These are phyloP conservation scores for Neofelis nebulosa DNA, from an alignment of 2,113 vertebrate species.

Conservation along the genomic window DNA sequence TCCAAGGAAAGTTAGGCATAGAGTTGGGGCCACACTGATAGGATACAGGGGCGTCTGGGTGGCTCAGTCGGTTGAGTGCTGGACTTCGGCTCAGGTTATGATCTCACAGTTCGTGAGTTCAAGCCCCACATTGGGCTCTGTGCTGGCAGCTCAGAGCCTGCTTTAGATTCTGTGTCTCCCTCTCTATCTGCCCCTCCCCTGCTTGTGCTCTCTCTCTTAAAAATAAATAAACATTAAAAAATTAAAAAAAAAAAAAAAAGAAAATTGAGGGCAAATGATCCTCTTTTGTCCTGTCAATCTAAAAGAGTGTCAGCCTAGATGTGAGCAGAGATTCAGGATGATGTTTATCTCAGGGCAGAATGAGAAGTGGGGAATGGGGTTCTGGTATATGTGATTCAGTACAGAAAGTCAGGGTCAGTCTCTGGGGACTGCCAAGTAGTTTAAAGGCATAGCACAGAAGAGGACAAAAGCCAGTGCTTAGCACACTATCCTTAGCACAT, in stretches of 20 bases:
- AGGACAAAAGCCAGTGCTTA: background rate
- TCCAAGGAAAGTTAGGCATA: background rate
- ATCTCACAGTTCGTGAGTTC: no score
- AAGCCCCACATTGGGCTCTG: no score
- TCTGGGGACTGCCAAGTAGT: background rate
- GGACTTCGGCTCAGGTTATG: no score
- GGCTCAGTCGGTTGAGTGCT: no score
- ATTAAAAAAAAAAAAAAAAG: background rate
- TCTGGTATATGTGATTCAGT: background rate
- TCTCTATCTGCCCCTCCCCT: no score
- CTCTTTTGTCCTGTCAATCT: background rate
- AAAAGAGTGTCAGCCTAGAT: background rate
- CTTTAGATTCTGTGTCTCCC: no score
- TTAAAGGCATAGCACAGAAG: background rate
- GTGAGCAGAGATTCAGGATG: background rate
- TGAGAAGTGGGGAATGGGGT: background rate
- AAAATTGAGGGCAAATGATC: background rate
- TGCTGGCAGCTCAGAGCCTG: no score
- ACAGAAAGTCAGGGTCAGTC: background rate
- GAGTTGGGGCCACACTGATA: background rate
- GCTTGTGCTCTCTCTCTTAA: no score
- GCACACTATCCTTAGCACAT: background rate
- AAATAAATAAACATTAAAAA: no score
- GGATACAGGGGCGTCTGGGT: background rate
- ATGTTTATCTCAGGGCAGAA: background rate